Evolutionary conservation across 2,797 vertebrate genomes (phyloP), one percentile per base, ranked within the genome.

Genomic region (Malacoraja senta): DNA sequence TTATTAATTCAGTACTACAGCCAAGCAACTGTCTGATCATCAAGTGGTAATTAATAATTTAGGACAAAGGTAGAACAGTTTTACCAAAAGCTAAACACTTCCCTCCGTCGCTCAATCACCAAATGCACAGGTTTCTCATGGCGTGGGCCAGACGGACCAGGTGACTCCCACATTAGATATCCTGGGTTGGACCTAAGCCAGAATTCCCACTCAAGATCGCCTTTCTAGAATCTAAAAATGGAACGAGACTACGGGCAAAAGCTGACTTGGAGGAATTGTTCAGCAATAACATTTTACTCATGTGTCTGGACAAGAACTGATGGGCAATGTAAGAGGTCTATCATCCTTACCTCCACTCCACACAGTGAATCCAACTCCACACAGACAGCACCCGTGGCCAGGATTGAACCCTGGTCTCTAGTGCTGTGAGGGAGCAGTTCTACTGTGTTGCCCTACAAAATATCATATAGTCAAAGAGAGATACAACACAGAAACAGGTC

Each of bases 1-100:
- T 76, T 91, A 91, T 35, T 91, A 74, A 74, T 74, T 91, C 38
- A 76, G 68, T 76, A 58, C 76, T 9, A 92, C 26, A 53, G 71
- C 13, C 71, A 53, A 38, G 26, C 24, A 91, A 91, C 90, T 53
- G 71, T 35, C 90, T n/a, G 35, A 29, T 91, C 35, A 10, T 38
- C 44, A 92, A 58, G 44, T 44, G 26, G 10, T 29, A 44, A 58
- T 92, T 53, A 92, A 76, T 76, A 76, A 92, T 29, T 92, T 10
- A 76, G 15, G 35, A 53, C 38, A 76, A 92, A 32, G 63, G 26
- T 29, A 92, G 35, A 26, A 38, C 35, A 29, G 71, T 15, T 38
- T 74, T 74, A 44, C 24, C 8, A 19, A 74, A 74, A 76, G 38
- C 35, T 72, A 19, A 29, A 29, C 38, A 13, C 13, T 38, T 68